These are phyloP conservation scores for Hybos culiciformis DNA, from an alignment of 2,888 invertebrate species.

Conservation along the genomic window DNA sequence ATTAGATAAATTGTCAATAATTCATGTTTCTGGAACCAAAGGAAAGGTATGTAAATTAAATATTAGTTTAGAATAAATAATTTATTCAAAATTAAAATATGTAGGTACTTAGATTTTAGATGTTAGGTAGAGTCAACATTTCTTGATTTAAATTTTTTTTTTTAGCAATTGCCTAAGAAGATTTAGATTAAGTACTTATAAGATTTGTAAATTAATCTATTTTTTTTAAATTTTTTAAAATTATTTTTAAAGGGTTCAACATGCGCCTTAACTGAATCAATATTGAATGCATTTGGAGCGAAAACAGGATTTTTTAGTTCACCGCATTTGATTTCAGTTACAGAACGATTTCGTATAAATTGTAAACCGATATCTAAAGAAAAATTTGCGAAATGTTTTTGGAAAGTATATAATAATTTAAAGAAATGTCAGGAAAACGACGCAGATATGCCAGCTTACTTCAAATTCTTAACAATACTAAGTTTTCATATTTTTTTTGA, in stretches of 20 bases:
- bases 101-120: too few species aligned
- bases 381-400: slow-evolving; percentile 67
- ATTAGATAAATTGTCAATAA: slow-evolving; percentile 63
- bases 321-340: slow-evolving; percentile 83
- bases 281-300: slow-evolving; percentile 68
- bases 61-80: neutral
- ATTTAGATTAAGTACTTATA: too few species aligned
- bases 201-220: too few species aligned
- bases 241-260: slow-evolving; percentile 58
- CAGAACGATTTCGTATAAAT: slow-evolving; percentile 82
- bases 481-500: slow-evolving; percentile 77
- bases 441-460: slow-evolving; percentile 80
- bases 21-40: slow-evolving; percentile 95
- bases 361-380: slow-evolving; percentile 62
- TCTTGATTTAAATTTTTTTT: too few species aligned
- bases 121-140: too few species aligned
- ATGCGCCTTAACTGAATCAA: slow-evolving; percentile 82
- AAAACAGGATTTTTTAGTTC: slow-evolving; percentile 92
- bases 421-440: slow-evolving; percentile 40
- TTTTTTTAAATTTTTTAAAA: neutral
- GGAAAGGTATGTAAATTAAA: slow-evolving; percentile 74
- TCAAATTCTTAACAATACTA: slow-evolving; percentile 85
- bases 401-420: slow-evolving; percentile 58
- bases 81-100: too few species aligned
- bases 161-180: too few species aligned